A percentile compares a stretch with the other conserved stretches of the same genome.
phyloP scores from a whole-genome alignment of 2,797 vertebrate genomes.

The Phoeniculus purpureus region DNA sequence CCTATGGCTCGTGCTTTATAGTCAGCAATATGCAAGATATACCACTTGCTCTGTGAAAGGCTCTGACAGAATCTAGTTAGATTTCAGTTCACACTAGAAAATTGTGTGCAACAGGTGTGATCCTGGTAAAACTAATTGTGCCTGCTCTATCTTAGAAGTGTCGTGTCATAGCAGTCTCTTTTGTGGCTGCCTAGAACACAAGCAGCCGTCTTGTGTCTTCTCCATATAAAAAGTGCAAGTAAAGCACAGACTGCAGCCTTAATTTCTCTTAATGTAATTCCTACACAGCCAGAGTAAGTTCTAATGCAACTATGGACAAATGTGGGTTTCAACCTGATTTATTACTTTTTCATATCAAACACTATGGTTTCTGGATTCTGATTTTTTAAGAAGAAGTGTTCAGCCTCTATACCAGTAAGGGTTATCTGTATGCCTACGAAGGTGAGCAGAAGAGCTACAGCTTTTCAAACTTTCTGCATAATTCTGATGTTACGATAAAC shows the following conservation, averaged over 20 bases:
- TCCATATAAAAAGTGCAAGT: not conserved
- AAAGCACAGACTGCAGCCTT: not conserved
- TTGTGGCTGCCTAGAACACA: not conserved
- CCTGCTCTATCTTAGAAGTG: accelerated
- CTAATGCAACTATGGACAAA: not conserved
- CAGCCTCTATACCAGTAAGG: not conserved
- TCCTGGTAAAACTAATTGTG: not conserved
- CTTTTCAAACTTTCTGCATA: not conserved
- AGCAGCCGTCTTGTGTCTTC: not conserved
- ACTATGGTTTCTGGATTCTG: not conserved
- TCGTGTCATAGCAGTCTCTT: not conserved
- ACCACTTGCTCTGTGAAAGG: not conserved
- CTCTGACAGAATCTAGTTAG: not conserved
- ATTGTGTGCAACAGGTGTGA: not conserved
- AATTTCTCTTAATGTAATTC: not conserved
- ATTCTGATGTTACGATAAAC: not conserved
- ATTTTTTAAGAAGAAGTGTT: not conserved
- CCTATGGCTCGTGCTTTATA: not conserved
- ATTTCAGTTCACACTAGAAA: not conserved
- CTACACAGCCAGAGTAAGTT: not conserved
- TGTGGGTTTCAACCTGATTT: not conserved
- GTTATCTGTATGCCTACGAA: not conserved
- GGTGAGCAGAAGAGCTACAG: not conserved
- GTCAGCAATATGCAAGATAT: not conserved
- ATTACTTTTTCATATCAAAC: not conserved